A percentile compares a stretch with the other conserved stretches of the same genome.
Conservation (phyloP, 2,888 invertebrate genomes). For the Nephrotoma flavescens region DNA sequence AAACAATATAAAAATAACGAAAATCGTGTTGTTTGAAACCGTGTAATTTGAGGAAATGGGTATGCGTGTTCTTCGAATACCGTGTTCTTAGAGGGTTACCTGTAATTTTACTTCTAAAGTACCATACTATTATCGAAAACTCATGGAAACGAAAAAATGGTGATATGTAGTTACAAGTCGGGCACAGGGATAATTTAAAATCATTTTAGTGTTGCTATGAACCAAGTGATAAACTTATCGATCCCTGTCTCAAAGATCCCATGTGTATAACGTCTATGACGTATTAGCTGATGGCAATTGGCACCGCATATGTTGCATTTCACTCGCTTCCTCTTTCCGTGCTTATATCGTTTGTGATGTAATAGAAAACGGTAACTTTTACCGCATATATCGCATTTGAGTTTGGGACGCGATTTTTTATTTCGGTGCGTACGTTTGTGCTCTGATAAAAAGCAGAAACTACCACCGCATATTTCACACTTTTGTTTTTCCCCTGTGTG, state of each 20-base stretch:
- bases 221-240: slow-evolving; percentile 17
- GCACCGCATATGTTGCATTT: not conserved
- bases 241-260: slow-evolving; percentile 25
- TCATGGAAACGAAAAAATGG: too few species aligned
- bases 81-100: too few species aligned
- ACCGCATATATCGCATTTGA: slow-evolving; percentile 26
- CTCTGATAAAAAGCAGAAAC: slow-evolving; percentile 20
- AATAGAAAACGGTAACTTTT: slow-evolving; percentile 19
- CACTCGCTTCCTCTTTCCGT: not conserved
- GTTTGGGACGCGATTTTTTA: not conserved
- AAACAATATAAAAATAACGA: too few species aligned
- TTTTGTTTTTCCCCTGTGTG: slow-evolving; percentile 43
- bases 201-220: too few species aligned
- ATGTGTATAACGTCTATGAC: slow-evolving; percentile 36
- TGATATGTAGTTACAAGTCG: too few species aligned
- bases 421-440: too few species aligned
- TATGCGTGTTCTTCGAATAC: too few species aligned
- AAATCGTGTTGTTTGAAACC: too few species aligned
- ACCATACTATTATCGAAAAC: too few species aligned
- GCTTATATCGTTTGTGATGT: not conserved
- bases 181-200: too few species aligned
- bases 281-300: slow-evolving; percentile 29
- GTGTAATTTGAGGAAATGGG: too few species aligned
- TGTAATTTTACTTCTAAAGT: too few species aligned
- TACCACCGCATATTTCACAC: slow-evolving; percentile 38